Evolutionary conservation across 2,888 invertebrate species (phyloP), one percentile per base, ranked within the genome.

Genomic region (Scaptomyza tumidula): DNA sequence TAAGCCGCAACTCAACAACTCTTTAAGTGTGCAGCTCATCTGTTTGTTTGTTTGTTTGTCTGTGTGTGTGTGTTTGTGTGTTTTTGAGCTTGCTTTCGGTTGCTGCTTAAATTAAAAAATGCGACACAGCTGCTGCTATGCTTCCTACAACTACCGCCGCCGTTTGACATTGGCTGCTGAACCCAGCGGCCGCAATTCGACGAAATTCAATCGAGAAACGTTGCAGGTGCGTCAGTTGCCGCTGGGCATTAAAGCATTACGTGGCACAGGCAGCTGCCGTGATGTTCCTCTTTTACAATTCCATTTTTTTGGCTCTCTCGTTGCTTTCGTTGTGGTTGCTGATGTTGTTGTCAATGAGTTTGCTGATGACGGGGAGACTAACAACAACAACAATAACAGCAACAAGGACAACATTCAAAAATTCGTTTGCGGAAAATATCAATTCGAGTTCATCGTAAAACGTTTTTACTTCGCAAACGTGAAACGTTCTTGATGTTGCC

Each of bases 361-460:
- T 48, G 49, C 75, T 56, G 81, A 52, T 66, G 76, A 75, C 37
- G 60, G 58, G 41, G 31, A 31, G 56, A 57, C 14, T 70, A 70
- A 31, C 58, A 59, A 29, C 73, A 66, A 57, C 58, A 66, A 52
- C 52, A 64, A 31, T 14, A 45, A 13, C 33, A 33, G 9, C 33
- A 33, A 49, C 60, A 55, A 37, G 44, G 55, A 52, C 62, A 54
- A 66, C 63, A 63, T 52, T 59, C 59, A 62, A 69, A 81, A 81
- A 75, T 81, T 85, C 65, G 68, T 58, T 78, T 79, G 65, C 44
- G 52, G 55, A 73, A 85, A 81, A 80, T 82, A 81, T 85, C 82
- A 81, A 85, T 85, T 81, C 58, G 68, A 66, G 82, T 75, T 73
- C 66, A 71, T 64, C 80, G 80, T 85, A 82, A 81, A 75, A 81